Conservation (phyloP, 2,113 vertebrate genomes). For the Microcebus tavaratra region DNA sequence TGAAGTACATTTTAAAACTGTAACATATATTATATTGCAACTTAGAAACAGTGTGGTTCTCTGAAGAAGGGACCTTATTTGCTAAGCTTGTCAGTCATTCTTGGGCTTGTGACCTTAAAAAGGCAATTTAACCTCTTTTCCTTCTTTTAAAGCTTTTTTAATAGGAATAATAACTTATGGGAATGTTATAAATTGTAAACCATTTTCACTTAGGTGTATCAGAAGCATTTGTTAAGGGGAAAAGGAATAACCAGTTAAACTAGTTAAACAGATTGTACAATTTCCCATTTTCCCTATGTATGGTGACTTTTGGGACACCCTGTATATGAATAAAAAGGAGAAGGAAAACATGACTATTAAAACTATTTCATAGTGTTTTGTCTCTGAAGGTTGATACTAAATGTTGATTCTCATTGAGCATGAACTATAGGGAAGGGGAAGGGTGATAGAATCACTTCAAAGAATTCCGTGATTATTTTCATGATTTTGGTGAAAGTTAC, state of each 20-base stretch:
- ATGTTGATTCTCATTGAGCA: background rate
- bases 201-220: background rate
- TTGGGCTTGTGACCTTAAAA: background rate
- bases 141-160: background rate
- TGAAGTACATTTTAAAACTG: background rate
- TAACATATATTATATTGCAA: background rate
- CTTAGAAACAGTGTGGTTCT: background rate
- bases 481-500: background rate
- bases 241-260: background rate
- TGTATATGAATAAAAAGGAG: background rate
- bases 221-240: background rate
- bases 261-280: background rate
- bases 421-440: background rate
- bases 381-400: background rate
- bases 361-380: background rate
- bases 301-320: no score
- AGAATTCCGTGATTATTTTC: background rate
- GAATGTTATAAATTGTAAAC: background rate
- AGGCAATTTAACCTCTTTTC: background rate
- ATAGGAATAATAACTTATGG: background rate
- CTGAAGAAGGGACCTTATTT: background rate
- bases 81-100: background rate
- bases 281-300: no score
- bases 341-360: background rate
- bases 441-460: background rate